Base-by-base conservation (phyloP, 2,888 invertebrate genomes). In the Caenorhabditis sp. region DNA sequence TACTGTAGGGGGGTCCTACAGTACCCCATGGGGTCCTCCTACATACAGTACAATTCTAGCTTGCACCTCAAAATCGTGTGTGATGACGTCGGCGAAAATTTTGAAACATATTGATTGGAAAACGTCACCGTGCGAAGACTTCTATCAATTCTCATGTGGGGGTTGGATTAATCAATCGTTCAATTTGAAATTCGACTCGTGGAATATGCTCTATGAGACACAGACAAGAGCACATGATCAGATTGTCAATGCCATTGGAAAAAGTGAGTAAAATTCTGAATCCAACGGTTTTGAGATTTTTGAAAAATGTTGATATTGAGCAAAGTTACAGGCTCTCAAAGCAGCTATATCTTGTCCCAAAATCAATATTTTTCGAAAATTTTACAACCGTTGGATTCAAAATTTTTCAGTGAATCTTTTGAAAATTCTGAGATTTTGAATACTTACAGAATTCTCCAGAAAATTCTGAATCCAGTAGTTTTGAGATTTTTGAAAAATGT, bases 81-180 rank as follows among this genome's bases (percentile, higher is more conserved):
- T 73, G n/a, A 73, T 66, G 69, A 73, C 73, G 25, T 69, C 73
- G 53, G 25, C 73, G 52, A 62, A 69, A 49, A 53, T 73, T 53
- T 60, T 69, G 57, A 61, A 66, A 50, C 54, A 66, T 23, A 64
- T 69, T 52, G 69, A 73, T 25, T n/a, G 12, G 8, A 56, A 21
- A 25, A 61, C 59, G 25, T 60, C 57, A 21, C 73, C 73, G 12
- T 73, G 73, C 52, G 69, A 73, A 26, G 69, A 79, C 59, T 79
- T 79, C 56, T 79, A 77, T 59, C 67, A 72, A 52, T 79, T 71
- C 56, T 75, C 79, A 7, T 79, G 79, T 49, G 79, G 79, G 21
- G 53, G 36, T n/a, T 79, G 76, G 77, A 77, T 79, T 21, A 79
- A 79, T 56, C 63, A 70, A 38, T 66, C 75, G 20, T 67, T 77